Percentiles rank a stretch among this genome's conserved stretches.
These are phyloP conservation scores for Lagenorhynchus albirostris DNA, from an alignment of 2,113 vertebrate genomes.

Conservation along the genomic window DNA sequence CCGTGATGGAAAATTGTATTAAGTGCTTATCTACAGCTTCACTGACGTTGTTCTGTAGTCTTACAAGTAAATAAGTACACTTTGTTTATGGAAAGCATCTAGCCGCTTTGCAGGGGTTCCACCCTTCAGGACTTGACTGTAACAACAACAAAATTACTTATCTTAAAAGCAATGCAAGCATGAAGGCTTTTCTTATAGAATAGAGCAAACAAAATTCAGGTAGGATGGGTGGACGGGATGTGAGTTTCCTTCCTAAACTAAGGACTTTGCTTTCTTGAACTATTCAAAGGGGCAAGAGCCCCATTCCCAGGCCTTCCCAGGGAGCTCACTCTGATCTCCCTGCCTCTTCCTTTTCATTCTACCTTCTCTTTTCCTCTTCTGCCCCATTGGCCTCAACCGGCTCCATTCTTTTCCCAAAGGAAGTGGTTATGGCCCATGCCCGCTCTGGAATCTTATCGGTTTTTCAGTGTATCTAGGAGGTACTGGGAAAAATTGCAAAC, in stretches of 20 bases:
- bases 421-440: background rate
- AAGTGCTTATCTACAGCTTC: background rate
- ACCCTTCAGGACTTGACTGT: background rate
- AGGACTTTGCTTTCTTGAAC: background rate
- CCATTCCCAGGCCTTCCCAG: background rate
- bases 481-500: background rate
- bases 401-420: background rate
- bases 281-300: background rate
- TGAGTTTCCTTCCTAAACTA: background rate
- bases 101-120: background rate
- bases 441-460: background rate
- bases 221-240: rapidly evolving
- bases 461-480: background rate
- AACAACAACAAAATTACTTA: background rate
- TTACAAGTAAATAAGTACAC: background rate
- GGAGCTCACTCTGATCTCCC: rapidly evolving
- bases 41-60: background rate
- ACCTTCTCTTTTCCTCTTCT: background rate
- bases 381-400: rapidly evolving
- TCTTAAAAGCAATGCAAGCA: background rate
- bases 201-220: background rate
- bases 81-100: background rate
- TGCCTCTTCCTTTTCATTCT: background rate
- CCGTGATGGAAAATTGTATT: background rate
- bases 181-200: background rate